Base-by-base conservation (phyloP, 2,797 vertebrate species). In the Sparus aurata region DNA sequence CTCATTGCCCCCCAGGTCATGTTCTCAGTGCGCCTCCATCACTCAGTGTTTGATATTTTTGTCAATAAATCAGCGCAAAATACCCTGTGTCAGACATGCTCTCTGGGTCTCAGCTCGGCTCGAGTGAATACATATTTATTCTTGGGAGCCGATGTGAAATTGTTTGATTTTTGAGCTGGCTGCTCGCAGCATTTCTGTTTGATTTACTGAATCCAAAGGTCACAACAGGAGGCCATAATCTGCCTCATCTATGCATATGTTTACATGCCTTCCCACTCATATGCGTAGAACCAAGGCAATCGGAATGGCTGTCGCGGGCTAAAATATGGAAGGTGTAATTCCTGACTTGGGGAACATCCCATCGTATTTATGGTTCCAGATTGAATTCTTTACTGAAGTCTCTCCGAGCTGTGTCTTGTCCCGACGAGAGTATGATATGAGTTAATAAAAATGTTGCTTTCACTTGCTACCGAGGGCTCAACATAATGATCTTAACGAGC, bases 51-150 rank as follows among this genome's bases (percentile, higher is more conserved):
- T 94, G 91, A 94, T 94, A 88, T 93, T 94, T 94, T 92, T 91
- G 92, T 95, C 93, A 94, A 95, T 95, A 95, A 94, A 95, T 95
- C 90, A 93, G 80, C 69, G 43, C 87, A 91, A 93, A 93, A 88
- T 86, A 91, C 90, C 68, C 54, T 7, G 66, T 93, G 89, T 92
- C 87, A 92, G 93, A 89, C 91, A 91, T 94, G 92, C 90, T 94
- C 87, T 79, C 84, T 84, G 83, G 85, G 73, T 89, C 82, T 92
- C 72, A 82, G 89, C 87, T 86, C 69, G 47, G 89, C 86, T 78
- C 55, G 77, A 87, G 82, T 92, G 77, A 93, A 94, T 94, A 89
- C 89, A 92, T 94, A 92, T 95, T 95, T 93, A 94, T 94, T 94
- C 84, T 85, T 78, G 75, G 83, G 78, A 91, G 83, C 80, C 77